These are phyloP conservation scores for Xylocopa sonorina DNA, from an alignment of 1,140 invertebrate species.

Conservation along the genomic window DNA sequence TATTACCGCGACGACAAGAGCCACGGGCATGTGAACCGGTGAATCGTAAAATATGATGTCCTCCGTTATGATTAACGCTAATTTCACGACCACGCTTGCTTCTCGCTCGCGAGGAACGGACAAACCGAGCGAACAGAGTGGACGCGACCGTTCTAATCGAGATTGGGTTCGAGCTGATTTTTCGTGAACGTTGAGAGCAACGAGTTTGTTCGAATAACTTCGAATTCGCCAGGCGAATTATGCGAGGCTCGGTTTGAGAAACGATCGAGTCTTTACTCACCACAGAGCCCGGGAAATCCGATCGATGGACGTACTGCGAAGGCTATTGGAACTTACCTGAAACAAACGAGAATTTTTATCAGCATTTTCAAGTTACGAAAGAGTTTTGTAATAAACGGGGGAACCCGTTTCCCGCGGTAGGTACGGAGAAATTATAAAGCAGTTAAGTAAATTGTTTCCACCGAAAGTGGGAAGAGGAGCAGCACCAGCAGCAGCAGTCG, in stretches of 20 bases:
- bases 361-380: background rate
- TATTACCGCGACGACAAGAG: slow-evolving; percentile 31
- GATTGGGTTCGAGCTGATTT: no score
- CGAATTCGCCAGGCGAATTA: slow-evolving; percentile 21
- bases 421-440: background rate
- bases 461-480: no score
- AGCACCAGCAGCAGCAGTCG: no score
- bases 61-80: slow-evolving; percentile 8
- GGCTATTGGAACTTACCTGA: slow-evolving; percentile 51
- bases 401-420: background rate
- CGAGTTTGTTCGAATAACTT: slow-evolving; percentile 27
- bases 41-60: slow-evolving; percentile 46
- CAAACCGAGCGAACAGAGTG: no score
- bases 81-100: slow-evolving; percentile 14
- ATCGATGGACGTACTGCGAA: background rate
- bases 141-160: no score
- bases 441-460: background rate
- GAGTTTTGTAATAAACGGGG: background rate
- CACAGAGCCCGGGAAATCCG: no score
- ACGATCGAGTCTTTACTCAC: slow-evolving; percentile 39
- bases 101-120: no score
- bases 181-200: slow-evolving; percentile 28
- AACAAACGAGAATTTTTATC: slow-evolving; percentile 51
- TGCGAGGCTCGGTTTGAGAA: slow-evolving; percentile 7
- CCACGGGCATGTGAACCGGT: slow-evolving; percentile 17